phyloP scores from a whole-genome alignment of 2,113 vertebrate species.

The Toxostoma redivivum region DNA sequence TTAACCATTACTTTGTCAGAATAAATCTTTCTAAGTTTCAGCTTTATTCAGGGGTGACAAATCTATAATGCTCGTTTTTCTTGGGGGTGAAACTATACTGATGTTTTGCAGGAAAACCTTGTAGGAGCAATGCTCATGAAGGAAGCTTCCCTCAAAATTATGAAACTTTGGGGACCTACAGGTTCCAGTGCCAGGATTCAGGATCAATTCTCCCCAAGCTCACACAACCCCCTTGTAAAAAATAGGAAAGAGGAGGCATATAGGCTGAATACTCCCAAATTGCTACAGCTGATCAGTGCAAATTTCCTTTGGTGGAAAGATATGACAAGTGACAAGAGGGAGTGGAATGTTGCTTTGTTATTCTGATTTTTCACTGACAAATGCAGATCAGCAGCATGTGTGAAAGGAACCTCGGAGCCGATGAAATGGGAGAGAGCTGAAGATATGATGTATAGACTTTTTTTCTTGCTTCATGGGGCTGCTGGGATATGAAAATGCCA shows the following conservation, averaged over 20 bases:
- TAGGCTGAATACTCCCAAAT: neutral
- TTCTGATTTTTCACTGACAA: constrained; percentile 32
- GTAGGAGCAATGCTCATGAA: neutral
- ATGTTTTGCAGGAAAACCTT: neutral
- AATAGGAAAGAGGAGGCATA: neutral
- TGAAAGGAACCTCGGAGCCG: neutral
- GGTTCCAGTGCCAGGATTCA: neutral
- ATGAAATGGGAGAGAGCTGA: neutral
- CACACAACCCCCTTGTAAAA: neutral
- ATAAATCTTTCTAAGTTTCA: neutral
- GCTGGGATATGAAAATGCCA: constrained; percentile 13
- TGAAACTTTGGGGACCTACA: neutral
- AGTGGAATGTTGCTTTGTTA: constrained; percentile 18
- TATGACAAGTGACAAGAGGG: neutral
- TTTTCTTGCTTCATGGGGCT: constrained; percentile 1
- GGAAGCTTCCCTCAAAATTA: neutral
- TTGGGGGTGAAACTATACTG: too few relatives aligned
- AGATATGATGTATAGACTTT: neutral
- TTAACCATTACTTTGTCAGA: neutral
- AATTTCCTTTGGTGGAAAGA: neutral
- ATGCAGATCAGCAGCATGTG: neutral
- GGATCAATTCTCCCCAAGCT: neutral
- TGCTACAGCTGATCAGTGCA: neutral
- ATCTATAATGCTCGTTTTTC: neutral
- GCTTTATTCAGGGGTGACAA: neutral